Evolutionary conservation across 2,113 vertebrate species (phyloP), one percentile per base, ranked within the genome.

Genomic region (Prinia subflava): DNA sequence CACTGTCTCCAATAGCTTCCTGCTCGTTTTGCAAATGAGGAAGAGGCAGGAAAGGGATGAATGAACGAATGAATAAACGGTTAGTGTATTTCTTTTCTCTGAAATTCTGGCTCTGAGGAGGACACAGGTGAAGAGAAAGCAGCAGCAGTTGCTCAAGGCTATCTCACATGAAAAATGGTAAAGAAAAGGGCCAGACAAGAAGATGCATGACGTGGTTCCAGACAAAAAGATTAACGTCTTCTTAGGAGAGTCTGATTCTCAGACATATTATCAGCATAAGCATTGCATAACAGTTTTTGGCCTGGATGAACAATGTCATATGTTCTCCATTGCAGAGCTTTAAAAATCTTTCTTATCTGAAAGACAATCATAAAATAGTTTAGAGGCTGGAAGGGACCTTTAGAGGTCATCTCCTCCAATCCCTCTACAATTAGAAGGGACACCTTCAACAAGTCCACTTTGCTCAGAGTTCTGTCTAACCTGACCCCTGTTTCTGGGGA

Each of bases 1-100:
- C 94, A 95, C 44, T 17, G 53, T 62, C 82, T 89, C 68, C 91
- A 94, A 83, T 7, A 91, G 59, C 64, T 96, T 93, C 79, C 87
- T 88, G 75, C 71, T 93, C 27, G 0, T 37, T 90, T 80, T 69
- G 47, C 37, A 83, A 89, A 71, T 30, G 59, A 83, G 49, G 44
- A 94, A 70, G 30, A n/a, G 12, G 63, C 35, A 86, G 71, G 50
- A 86, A 88, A 92, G 35, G 47, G 39, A 50, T 91, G 78, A 95
- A 93, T 87, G 80, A 92, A 91, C 35, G 37, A 56, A 88, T 24
- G 19, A 91, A 94, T 60, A 62, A 87, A 73, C 2, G 7, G 46
- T 62, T 55, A 63, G 27, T 83, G 3, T 49, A 88, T 57, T 83
- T 87, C n/a, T 91, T n/a, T 86, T 59, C 55, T 85, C 67, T 44